These are phyloP conservation scores for Adelges cooleyi DNA, from an alignment of 1,140 invertebrate species.

Conservation along the genomic window DNA sequence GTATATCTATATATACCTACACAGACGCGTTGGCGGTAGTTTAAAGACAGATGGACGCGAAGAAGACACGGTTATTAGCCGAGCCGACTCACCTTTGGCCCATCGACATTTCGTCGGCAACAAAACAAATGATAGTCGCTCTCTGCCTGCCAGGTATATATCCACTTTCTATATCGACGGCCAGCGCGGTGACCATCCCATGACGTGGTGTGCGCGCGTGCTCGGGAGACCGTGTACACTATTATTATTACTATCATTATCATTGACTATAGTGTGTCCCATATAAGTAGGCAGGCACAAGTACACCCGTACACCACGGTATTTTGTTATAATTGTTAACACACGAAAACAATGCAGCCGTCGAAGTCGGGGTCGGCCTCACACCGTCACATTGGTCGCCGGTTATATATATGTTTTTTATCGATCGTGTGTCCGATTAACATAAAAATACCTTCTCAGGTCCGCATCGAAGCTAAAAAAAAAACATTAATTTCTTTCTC, in stretches of 20 bases:
- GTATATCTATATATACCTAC: no score
- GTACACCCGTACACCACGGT: not conserved
- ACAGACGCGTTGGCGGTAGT: not conserved
- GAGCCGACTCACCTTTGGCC: not conserved
- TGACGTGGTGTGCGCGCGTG: not conserved
- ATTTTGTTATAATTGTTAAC: conserved; percentile 26
- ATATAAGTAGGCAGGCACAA: no score
- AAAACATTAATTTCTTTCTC: no score
- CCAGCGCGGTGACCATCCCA: not conserved
- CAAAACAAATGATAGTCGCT: not conserved
- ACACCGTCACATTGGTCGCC: no score
- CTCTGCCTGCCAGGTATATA: not conserved
- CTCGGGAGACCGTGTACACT: not conserved
- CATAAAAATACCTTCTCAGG: no score
- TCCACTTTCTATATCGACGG: not conserved
- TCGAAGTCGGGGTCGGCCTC: no score
- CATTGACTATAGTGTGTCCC: no score
- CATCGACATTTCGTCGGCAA: conserved; percentile 16
- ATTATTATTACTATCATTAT: no score
- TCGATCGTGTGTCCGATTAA: no score
- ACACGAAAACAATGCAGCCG: conserved; percentile 12
- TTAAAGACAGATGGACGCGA: not conserved
- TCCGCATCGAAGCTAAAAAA: no score
- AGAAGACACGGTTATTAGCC: conserved; percentile 23
- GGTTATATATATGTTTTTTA: no score